Evolutionary conservation across 2,888 invertebrate species (phyloP).

Genomic region (Brenthis daphne): DNA sequence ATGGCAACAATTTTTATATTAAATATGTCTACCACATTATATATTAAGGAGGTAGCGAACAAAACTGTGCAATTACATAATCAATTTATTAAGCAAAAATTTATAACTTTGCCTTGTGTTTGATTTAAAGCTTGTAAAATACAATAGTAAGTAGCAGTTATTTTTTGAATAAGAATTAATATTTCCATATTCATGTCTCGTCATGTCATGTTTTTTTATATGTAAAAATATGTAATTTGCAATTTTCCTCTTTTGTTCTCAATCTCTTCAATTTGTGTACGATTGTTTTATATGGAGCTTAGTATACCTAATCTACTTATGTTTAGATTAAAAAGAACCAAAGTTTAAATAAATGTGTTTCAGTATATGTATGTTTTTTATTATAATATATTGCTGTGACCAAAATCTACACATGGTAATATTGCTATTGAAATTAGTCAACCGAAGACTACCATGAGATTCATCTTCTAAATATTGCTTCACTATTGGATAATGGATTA

Average conservation of each 20-base stretch:
- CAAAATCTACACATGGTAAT: not conserved
- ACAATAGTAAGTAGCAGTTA: too few relatives aligned
- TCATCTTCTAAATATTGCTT: too few relatives aligned
- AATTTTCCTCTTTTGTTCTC: not conserved
- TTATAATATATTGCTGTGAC: not conserved
- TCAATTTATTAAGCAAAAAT: too few relatives aligned
- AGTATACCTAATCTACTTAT: slow-evolving; percentile 26
- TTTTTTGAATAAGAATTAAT: too few relatives aligned
- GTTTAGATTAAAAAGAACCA: slow-evolving; percentile 45
- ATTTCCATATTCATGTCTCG: too few relatives aligned
- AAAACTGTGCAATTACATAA: not conserved
- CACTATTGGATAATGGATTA: too few relatives aligned
- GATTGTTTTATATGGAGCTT: slow-evolving; percentile 5
- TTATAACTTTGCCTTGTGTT: too few relatives aligned
- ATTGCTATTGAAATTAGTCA: too few relatives aligned
- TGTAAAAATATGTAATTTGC: not conserved
- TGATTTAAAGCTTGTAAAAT: too few relatives aligned
- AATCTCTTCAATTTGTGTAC: slow-evolving; percentile 1
- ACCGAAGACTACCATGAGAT: too few relatives aligned
- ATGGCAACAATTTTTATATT: slow-evolving; percentile 21
- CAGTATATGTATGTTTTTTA: slow-evolving; percentile 34
- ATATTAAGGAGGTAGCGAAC: slow-evolving; percentile 7
- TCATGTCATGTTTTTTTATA: too few relatives aligned
- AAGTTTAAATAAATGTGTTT: slow-evolving; percentile 55
- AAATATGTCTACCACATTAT: slow-evolving; percentile 12